Conservation (phyloP, 1,140 invertebrate genomes). For the Pogonomyrmex californicus region DNA sequence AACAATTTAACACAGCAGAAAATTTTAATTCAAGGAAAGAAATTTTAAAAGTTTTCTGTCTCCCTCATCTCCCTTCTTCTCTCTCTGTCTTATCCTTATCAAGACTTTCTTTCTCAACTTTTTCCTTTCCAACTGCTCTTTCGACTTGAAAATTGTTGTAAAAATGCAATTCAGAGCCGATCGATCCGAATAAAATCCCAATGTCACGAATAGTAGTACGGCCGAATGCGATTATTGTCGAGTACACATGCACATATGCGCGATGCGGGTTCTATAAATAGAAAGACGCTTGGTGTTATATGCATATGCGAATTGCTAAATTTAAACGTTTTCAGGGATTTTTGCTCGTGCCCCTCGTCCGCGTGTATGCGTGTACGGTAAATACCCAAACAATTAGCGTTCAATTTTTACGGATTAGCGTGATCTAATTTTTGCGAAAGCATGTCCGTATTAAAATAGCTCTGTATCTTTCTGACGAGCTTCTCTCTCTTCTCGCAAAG, state of each 20-base stretch:
- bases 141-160: neutral
- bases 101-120: neutral
- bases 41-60: neutral
- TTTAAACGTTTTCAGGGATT: slow-evolving; percentile 57
- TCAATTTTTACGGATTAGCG: neutral
- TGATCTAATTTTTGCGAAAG: neutral
- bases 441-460: neutral
- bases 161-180: slow-evolving; percentile 8
- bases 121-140: neutral
- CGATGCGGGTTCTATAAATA: slow-evolving; percentile 62
- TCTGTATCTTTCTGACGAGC: neutral
- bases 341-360: slow-evolving; percentile 2
- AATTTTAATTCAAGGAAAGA: neutral
- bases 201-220: slow-evolving; percentile 39
- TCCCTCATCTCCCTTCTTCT: neutral
- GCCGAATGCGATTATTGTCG: slow-evolving; percentile 42
- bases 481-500: neutral
- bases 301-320: slow-evolving; percentile 49
- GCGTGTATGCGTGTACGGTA: neutral
- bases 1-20: neutral
- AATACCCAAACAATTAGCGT: slow-evolving; percentile 24
- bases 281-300: slow-evolving; percentile 19
- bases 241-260: neutral
- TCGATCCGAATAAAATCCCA: slow-evolving; percentile 13
- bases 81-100: neutral